Evolutionary conservation across 1,140 invertebrate species (phyloP), one percentile per base, ranked within the genome.

Genomic region (Hylaeus anthracinus): DNA sequence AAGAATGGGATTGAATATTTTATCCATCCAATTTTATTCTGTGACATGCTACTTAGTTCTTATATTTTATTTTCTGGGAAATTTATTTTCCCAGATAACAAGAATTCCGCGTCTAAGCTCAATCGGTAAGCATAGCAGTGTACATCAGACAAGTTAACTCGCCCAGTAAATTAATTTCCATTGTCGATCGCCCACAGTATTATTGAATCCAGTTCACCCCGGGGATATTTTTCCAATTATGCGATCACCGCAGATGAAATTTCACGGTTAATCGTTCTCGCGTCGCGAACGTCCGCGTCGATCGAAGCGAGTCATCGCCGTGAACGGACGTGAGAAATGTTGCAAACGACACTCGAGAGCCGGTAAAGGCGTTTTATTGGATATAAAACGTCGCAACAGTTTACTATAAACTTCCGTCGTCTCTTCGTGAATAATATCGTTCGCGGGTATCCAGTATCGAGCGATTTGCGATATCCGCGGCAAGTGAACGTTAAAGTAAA

Each of bases 401-500:
- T 14, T 64, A 61, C 51, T 64, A 63, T 85, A 85, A 81, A 85
- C 79, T 81, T 81, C 65, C 82, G 72, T 58, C 71, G 80, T 71
- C 82, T 61, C 58, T 76, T 26, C 69, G 56, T 37, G 67, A 71
- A 80, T 84, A 84, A 80, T 84, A 74, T 51, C 72, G 14, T 26
- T 15, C 71, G 55, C 65, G 66, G 43, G 53, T 56, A 72, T 76
- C 63, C 26, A 55, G 67, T 65, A 72, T 61, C 74, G 70, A 86
- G 77, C 81, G 76, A 83, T 58, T 51, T 53, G 63, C 55, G 69
- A 72, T 85, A 83, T 60, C 81, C 9, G 53, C 74, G 43, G 64
- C 73, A 55, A 48, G 65, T 69, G 75, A 64, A 61, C 72, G 76
- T 76, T 83, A 69, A 86, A 86, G 83, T 86, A 83, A 83, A 86